Evolutionary conservation across 2,113 vertebrate species (phyloP).

Genomic region (Nettapus auritus): DNA sequence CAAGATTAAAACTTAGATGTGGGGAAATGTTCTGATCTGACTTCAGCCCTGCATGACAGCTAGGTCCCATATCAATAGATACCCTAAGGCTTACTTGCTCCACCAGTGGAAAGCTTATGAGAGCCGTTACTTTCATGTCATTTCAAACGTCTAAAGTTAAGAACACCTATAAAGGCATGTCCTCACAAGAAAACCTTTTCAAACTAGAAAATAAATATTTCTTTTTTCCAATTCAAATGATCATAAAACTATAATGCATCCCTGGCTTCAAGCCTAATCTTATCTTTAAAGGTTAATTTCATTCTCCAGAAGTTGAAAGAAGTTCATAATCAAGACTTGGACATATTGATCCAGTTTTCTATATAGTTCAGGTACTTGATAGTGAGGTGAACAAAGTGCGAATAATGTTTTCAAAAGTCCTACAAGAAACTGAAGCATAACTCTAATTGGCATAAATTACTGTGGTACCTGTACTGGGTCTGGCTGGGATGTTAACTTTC

Average conservation of each 20-base stretch:
- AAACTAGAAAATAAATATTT: neutral
- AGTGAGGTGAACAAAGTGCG: no score
- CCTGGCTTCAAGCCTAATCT: neutral
- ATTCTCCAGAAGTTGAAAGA: neutral
- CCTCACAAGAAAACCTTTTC: neutral
- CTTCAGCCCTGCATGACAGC: neutral
- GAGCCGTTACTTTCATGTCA: neutral
- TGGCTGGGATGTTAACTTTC: no score
- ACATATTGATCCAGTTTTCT: neutral
- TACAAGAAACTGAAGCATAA: neutral
- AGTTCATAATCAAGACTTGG: neutral
- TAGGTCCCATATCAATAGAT: neutral
- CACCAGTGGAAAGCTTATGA: neutral
- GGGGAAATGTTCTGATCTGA: neutral
- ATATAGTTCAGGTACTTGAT: neutral
- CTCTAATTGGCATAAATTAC: neutral
- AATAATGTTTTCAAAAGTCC: neutral
- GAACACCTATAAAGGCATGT: neutral
- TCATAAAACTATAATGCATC: neutral
- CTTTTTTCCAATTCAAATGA: conserved; percentile 27
- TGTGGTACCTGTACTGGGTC: neutral
- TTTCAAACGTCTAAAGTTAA: neutral
- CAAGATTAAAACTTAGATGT: neutral
- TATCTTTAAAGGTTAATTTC: neutral
- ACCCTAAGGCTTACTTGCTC: conserved; percentile 3